These are phyloP conservation scores for Philopotamus ludificatus DNA, from an alignment of 1,140 invertebrate genomes.

Conservation along the genomic window DNA sequence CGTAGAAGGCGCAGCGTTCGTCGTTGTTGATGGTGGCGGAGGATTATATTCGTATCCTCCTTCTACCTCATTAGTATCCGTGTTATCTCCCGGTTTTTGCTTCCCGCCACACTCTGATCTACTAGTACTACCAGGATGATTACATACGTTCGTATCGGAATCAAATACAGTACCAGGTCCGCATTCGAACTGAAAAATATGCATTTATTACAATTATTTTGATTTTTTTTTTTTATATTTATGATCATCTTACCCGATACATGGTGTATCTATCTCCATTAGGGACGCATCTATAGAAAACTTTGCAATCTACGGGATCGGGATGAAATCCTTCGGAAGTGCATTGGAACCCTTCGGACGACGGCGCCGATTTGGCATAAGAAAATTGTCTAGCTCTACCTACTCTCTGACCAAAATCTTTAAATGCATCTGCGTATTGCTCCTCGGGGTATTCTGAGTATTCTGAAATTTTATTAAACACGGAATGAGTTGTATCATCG, in stretches of 20 bases:
- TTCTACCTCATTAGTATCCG: constrained; percentile 43
- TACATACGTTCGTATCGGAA: constrained; percentile 63
- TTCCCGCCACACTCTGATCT: constrained; percentile 56
- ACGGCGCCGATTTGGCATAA: not conserved
- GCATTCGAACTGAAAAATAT: constrained; percentile 64
- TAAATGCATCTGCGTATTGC: not conserved
- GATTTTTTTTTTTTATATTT: not conserved
- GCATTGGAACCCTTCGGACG: constrained; percentile 43
- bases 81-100: constrained; percentile 22
- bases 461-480: not conserved
- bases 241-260: constrained; percentile 46
- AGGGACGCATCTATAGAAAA: constrained; percentile 60
- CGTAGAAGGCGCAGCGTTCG: constrained; percentile 34
- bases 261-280: constrained; percentile 48
- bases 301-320: constrained; percentile 59
- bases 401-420: constrained; percentile 29
- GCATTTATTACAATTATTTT: constrained; percentile 1
- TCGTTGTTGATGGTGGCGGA: constrained; percentile 27
- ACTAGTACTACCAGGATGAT: constrained; percentile 63
- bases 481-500: not conserved
- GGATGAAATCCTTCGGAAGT: constrained; percentile 63
- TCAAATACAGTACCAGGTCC: constrained; percentile 71
- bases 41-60: constrained; percentile 12
- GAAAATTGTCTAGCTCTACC: constrained; percentile 18
- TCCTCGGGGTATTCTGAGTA: not conserved